These are phyloP conservation scores for Fulmarus glacialis DNA, from an alignment of 2,113 vertebrate genomes.

Conservation along the genomic window DNA sequence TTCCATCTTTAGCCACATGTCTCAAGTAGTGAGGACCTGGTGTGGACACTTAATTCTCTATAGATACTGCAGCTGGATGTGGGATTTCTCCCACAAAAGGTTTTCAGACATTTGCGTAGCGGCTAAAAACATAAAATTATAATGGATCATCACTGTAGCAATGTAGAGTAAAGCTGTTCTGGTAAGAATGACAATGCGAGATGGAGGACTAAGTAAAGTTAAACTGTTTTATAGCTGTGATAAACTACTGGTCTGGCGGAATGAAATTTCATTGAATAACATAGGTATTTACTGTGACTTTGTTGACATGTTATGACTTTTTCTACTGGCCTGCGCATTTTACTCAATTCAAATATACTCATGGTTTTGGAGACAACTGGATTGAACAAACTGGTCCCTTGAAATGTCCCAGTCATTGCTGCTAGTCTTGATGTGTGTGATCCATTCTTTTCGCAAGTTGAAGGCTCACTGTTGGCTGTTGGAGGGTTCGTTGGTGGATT, in stretches of 20 bases:
- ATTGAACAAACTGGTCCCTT: not conserved
- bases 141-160: not conserved
- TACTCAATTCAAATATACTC: not conserved
- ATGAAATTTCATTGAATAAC: not conserved
- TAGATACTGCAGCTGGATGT: not conserved
- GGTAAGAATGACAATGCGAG: not conserved
- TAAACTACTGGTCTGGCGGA: not conserved
- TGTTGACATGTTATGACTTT: not conserved
- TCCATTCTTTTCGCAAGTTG: fast-evolving
- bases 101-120: not conserved
- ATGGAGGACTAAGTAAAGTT: not conserved
- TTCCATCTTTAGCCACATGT: not conserved
- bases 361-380: not conserved
- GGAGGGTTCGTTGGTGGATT: not conserved
- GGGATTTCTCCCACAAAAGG: not conserved
- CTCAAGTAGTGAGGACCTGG: not conserved
- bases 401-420: not conserved
- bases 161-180: not conserved
- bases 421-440: fast-evolving
- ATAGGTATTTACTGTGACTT: not conserved
- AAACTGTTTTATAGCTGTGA: not conserved
- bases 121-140: not conserved
- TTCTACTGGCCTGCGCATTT: not conserved
- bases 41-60: not conserved
- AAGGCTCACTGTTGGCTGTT: not conserved